phyloP scores from a whole-genome alignment of 1,140 invertebrate genomes.

The Drosophila pseudoananassae region DNA sequence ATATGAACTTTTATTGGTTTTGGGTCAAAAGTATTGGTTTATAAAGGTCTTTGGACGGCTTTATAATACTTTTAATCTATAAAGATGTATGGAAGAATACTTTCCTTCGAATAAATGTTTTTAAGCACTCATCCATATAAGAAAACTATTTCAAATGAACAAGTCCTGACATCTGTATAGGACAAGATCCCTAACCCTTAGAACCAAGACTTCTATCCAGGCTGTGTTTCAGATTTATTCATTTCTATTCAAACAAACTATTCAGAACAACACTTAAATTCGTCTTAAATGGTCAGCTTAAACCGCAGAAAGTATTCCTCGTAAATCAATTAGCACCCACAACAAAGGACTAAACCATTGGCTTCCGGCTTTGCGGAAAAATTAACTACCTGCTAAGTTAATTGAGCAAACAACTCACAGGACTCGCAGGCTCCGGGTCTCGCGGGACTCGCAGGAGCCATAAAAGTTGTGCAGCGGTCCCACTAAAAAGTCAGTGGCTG shows the following conservation, averaged over 20 bases:
- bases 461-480: constrained; percentile 62
- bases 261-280: constrained; percentile 26
- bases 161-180: constrained; percentile 57
- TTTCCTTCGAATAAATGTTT: too few relatives aligned
- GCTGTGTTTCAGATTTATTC: constrained; percentile 50
- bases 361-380: constrained; percentile 57
- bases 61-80: too few relatives aligned
- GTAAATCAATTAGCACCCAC: constrained; percentile 73
- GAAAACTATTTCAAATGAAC: constrained; percentile 32
- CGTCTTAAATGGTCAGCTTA: constrained; percentile 17
- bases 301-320: constrained; percentile 28
- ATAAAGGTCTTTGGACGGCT: too few relatives aligned
- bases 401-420: constrained; percentile 69
- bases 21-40: not conserved
- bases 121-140: too few relatives aligned
- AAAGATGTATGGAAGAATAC: too few relatives aligned
- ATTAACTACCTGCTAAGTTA: constrained; percentile 83
- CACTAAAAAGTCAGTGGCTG: constrained; percentile 71
- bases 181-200: constrained; percentile 42
- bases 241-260: constrained; percentile 4
- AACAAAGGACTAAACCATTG: constrained; percentile 27
- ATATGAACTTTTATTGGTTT: not conserved
- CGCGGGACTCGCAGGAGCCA: constrained; percentile 33
- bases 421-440: not conserved
- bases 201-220: constrained; percentile 54